Base-by-base conservation (phyloP, 2,113 vertebrate species). In the Erythrocercus mccallii region DNA sequence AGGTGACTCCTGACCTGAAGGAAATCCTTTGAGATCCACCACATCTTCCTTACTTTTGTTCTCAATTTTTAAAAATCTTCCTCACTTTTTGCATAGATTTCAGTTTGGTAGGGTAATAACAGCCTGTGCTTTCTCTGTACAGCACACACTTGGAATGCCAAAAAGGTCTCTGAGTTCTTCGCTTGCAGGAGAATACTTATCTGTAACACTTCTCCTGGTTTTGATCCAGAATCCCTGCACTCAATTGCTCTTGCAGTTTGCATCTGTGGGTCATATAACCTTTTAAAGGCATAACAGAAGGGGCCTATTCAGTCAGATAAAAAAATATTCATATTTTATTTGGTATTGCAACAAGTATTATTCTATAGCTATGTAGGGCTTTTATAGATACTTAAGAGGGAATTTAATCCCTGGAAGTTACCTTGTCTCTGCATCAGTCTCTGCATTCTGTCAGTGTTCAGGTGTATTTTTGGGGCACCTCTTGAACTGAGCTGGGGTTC, bases 21-120 rank as follows among this genome's bases (percentile, higher is more conserved):
- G 93, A 96, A 96, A 95, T 96, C 93, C 94, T 96, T 68, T 86
- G 76, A 76, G 92, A 86, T 86, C 31, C 48, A 83, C 56, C 68
- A 60, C 64, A 48, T 90, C 66, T 95, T 95, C 85, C 84, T 86
- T 70, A n/a, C 61, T 94, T 96, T 97, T 96, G 92, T 94, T 88
- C 24, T 90, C 31, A 20, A 33, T 76, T 88, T 80, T n/a, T 24
- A 56, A 47, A 88, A 86, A 40, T 53, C 68, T 83, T 90, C 76
- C 90, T 94, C 68, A 24, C 79, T 95, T 96, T 94, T 96, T 94
- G 88, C 93, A 68, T 20, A 92, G 73, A 81, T 94, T 92, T 82
- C 58, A 37, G 8, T 80, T 86, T 88, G 68, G 47, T 70, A 8
- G 62, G 28, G 27, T 72, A 76, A 66, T 90, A 80, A 92, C 22